phyloP scores from a whole-genome alignment of 2,888 invertebrate genomes.

The Drosophila falleni region DNA sequence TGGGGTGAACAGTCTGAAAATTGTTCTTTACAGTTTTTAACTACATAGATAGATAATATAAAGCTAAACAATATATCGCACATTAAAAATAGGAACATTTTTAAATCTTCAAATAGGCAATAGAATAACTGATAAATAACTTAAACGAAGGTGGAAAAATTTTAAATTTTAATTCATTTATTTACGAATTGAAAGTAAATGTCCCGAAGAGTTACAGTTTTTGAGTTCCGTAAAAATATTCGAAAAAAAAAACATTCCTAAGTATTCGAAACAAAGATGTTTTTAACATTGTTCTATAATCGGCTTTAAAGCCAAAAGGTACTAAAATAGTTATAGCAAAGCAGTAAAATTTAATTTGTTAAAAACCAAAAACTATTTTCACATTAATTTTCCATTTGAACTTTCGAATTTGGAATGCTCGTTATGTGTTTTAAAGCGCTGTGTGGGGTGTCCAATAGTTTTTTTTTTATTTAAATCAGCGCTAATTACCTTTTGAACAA shows the following conservation, averaged over 20 bases:
- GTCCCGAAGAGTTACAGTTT: background rate
- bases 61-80: too few relatives aligned
- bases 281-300: background rate
- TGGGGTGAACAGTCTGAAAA: too few relatives aligned
- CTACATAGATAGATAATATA: too few relatives aligned
- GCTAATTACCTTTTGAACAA: constrained; percentile 63
- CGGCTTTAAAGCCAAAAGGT: background rate
- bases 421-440: constrained; percentile 7
- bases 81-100: too few relatives aligned
- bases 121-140: too few relatives aligned
- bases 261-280: background rate
- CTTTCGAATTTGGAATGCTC: background rate
- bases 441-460: background rate
- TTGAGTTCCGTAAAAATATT: background rate
- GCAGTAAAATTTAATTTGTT: constrained; percentile 5
- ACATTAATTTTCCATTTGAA: constrained; percentile 9
- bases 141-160: background rate
- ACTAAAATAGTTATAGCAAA: constrained; percentile 1
- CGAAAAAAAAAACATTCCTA: too few relatives aligned
- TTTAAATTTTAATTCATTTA: background rate
- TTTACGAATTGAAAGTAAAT: background rate
- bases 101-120: too few relatives aligned
- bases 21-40: too few relatives aligned
- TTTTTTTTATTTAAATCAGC: constrained; percentile 38
- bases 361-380: background rate